Evolutionary conservation across 2,797 vertebrate genomes (phyloP), one percentile per base, ranked within the genome.

Genomic region (Macroramphosus scolopax): DNA sequence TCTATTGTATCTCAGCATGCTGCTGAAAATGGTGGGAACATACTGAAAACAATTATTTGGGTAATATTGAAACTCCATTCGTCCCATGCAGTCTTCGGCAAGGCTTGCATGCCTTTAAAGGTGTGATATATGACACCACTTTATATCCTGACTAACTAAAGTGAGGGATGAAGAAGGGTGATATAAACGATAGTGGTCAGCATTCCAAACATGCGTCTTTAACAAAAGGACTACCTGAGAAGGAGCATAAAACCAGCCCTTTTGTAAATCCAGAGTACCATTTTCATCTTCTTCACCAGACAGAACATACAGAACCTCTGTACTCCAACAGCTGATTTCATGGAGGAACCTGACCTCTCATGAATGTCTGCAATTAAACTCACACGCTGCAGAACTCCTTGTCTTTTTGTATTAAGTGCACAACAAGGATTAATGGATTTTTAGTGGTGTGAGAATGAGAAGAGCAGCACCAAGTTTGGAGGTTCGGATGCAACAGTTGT

Each of bases 181-280:
- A 61, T 17, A 18, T 28, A 18, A 51, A 65, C 43, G 53, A 68
- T 84, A 89, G 87, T 89, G 87, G 86, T 89, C 81, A 78, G 77
- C 56, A 42, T 77, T 82, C 31, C 57, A 74, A 81, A 82, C 63
- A 72, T 66, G 66, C 68, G 67, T 68, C 53, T 75, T 62, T 10
- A 68, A 81, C 64, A 77, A 71, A 76, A 75, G 53, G 71, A 65
- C 66, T 40, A 88, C 87, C 87, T 88, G 87, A 88, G 87, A 78
- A 64, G 77, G 77, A 81, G 62, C 51, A 37, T 51, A 30, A 70
- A 79, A 77, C 18, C 63, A 62, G 69, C 78, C 74, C 81, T 77
- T 83, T 71, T 81, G 78, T 75, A 62, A 72, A 70, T 66, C 55
- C 69, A 22, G 44, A 73, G 79, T 84, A 83, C 83, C 80, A 42